phyloP scores from a whole-genome alignment of 2,113 vertebrate genomes.

The Pica pica region DNA sequence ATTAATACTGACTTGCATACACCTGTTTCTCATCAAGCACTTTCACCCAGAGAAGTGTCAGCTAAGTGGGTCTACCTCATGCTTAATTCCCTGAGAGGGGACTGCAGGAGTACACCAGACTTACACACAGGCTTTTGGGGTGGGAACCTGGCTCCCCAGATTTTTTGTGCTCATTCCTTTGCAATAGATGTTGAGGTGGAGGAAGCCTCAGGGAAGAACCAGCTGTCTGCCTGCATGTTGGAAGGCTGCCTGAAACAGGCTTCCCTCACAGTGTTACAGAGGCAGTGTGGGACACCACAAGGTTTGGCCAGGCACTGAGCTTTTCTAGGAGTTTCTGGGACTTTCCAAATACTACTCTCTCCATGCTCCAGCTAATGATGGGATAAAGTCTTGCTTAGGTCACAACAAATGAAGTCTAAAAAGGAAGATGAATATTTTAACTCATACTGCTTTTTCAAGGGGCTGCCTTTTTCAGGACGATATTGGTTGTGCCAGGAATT shows the following conservation, averaged over 20 bases:
- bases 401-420: neutral
- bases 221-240: neutral
- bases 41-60: neutral
- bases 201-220: neutral
- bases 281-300: neutral
- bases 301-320: neutral
- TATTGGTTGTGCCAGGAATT: neutral
- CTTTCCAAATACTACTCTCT: neutral
- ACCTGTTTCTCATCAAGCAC: neutral
- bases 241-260: neutral
- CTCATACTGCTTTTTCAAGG: neutral
- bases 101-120: neutral
- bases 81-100: neutral
- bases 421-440: neutral
- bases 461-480: neutral
- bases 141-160: neutral
- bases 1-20: neutral
- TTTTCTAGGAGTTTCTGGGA: neutral
- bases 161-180: neutral
- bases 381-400: neutral
- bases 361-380: neutral
- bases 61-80: neutral
- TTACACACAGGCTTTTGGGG: accelerated
- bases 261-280: neutral
- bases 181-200: neutral